Conservation (phyloP, 2,113 vertebrate species). For the Atlantisia rogersi region DNA sequence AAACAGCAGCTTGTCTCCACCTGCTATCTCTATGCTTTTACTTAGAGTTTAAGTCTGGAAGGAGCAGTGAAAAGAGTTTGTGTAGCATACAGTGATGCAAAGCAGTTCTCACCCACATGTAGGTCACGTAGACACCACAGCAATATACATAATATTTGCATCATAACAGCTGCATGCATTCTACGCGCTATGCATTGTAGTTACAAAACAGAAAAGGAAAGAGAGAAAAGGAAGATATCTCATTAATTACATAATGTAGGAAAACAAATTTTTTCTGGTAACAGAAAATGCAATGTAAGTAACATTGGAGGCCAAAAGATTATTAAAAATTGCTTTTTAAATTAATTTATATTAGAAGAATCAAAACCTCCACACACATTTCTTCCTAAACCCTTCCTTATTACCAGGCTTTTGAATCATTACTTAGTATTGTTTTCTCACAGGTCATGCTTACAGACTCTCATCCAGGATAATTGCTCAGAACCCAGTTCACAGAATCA, state of each 20-base stretch:
- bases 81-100: not conserved
- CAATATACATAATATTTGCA: not conserved
- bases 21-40: not conserved
- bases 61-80: not conserved
- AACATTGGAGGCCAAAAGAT: not conserved
- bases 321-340: not conserved
- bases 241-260: not conserved
- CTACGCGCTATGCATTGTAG: not conserved
- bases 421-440: not conserved
- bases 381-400: not conserved
- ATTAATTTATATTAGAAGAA: not conserved
- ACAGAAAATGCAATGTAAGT: not conserved
- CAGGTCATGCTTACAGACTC: not conserved
- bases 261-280: not conserved
- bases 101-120: accelerated
- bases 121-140: not conserved
- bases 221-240: not conserved
- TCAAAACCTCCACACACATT: not conserved
- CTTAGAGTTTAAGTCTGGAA: not conserved
- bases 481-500: not conserved
- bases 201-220: not conserved
- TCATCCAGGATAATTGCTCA: not conserved
- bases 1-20: not conserved
- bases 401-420: not conserved
- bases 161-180: not conserved